phyloP scores from a whole-genome alignment of 1,140 invertebrate genomes.

The Ectropis grisescens region DNA sequence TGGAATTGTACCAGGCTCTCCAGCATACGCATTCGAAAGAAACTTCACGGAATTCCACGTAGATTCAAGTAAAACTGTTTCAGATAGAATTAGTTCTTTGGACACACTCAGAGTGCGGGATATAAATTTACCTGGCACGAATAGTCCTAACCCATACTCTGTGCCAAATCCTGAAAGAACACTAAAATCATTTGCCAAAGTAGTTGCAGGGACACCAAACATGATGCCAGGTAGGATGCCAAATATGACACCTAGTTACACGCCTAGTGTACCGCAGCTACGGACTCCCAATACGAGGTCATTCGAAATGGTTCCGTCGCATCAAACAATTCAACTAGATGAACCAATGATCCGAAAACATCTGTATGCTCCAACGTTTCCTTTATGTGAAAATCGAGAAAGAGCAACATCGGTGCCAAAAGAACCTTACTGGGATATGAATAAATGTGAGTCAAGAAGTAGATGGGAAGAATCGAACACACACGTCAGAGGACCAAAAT shows the following conservation, averaged over 20 bases:
- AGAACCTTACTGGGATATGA: neutral
- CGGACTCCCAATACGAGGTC: conserved; percentile 22
- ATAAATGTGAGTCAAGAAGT: conserved; percentile 3
- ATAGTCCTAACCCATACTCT: conserved; percentile 13
- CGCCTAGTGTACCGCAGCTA: conserved; percentile 16
- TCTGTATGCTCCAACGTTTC: conserved; percentile 39
- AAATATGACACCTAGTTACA: conserved; percentile 2
- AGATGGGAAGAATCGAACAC: conserved; percentile 8
- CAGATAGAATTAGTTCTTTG: conserved; percentile 7
- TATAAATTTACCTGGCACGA: conserved; percentile 3
- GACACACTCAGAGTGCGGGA: conserved; percentile 36
- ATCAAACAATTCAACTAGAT: conserved; percentile 29
- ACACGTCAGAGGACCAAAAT: conserved; percentile 11
- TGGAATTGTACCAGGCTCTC: no score
- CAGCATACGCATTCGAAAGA: no score
- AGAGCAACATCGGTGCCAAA: conserved; percentile 12
- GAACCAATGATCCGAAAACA: conserved; percentile 26
- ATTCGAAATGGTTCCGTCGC: conserved; percentile 35
- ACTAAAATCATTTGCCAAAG: neutral
- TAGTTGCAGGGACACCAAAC: neutral
- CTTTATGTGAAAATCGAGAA: conserved; percentile 17
- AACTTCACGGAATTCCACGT: no score
- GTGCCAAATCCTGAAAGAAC: conserved; percentile 10
- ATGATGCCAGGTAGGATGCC: conserved; percentile 4
- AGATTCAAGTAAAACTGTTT: neutral